phyloP scores from a whole-genome alignment of 2,888 invertebrate species.

The Chaetogeoica ovagalla region DNA sequence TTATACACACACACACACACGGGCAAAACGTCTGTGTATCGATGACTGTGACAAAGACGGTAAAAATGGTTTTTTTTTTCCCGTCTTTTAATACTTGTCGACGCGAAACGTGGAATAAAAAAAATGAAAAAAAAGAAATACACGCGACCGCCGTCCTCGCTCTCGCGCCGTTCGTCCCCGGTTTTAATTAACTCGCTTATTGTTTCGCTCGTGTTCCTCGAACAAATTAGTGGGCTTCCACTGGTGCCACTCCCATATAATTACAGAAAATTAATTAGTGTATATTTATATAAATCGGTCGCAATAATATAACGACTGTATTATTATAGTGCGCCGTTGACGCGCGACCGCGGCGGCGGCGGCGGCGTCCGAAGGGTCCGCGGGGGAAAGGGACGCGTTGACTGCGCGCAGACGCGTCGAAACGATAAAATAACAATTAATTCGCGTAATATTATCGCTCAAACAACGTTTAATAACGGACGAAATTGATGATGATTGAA shows the following conservation, averaged over 20 bases:
- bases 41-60: too few species aligned
- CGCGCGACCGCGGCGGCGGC: too few species aligned
- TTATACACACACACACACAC: not conserved
- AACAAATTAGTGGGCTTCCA: not conserved
- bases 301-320: too few species aligned
- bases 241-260: too few species aligned
- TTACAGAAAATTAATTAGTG: too few species aligned
- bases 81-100: not conserved
- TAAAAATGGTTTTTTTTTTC: not conserved
- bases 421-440: too few species aligned
- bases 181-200: constrained; percentile 41
- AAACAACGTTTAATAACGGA: not conserved
- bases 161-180: not conserved
- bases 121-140: not conserved
- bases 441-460: not conserved
- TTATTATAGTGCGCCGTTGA: too few species aligned
- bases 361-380: too few species aligned
- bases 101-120: not conserved
- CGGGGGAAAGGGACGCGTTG: too few species aligned
- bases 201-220: constrained; percentile 1
- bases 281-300: too few species aligned
- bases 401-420: too few species aligned
- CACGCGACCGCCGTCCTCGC: not conserved
- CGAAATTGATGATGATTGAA: too few species aligned
- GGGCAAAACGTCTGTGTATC: not conserved